phyloP scores from a whole-genome alignment of 2,888 invertebrate species.

The Neoaliturus tenellus region DNA sequence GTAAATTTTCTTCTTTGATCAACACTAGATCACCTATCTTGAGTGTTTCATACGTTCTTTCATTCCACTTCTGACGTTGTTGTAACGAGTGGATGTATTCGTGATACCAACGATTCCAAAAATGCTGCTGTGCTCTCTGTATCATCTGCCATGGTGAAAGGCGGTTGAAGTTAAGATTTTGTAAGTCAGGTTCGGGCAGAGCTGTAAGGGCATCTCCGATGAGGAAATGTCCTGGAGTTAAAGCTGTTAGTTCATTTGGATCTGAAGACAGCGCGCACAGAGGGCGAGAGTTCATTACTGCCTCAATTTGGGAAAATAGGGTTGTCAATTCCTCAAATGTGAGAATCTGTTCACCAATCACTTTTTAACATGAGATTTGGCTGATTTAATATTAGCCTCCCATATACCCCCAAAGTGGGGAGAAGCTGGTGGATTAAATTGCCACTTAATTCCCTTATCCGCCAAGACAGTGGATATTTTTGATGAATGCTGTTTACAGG shows the following conservation, averaged over 20 bases:
- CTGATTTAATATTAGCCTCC: constrained; percentile 69
- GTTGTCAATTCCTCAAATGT: constrained; percentile 68
- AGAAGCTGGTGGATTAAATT: constrained; percentile 69
- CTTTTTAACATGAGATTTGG: constrained; percentile 66
- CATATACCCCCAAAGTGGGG: constrained; percentile 70
- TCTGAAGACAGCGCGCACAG: constrained; percentile 65
- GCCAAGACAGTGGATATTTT: too few species aligned
- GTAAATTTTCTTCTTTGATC: constrained; percentile 64
- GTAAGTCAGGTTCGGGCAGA: constrained; percentile 65
- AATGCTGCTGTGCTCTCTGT: constrained; percentile 65
- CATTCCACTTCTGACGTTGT: constrained; percentile 66
- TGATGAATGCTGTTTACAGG: neutral
- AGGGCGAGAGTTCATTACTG: constrained; percentile 68
- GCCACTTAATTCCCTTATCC: constrained; percentile 66
- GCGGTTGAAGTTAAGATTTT: constrained; percentile 56
- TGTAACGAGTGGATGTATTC: constrained; percentile 67
- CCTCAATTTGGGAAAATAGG: constrained; percentile 66
- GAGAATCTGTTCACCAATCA: constrained; percentile 62
- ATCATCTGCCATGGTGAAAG: constrained; percentile 66
- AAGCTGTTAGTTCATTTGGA: constrained; percentile 61
- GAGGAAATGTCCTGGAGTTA: constrained; percentile 69
- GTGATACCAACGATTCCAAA: constrained; percentile 67
- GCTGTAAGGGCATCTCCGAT: constrained; percentile 63
- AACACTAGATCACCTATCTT: constrained; percentile 65
- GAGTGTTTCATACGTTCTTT: constrained; percentile 51